Base-by-base conservation (phyloP, 1,140 invertebrate genomes). In the Lordiphosa collinella region DNA sequence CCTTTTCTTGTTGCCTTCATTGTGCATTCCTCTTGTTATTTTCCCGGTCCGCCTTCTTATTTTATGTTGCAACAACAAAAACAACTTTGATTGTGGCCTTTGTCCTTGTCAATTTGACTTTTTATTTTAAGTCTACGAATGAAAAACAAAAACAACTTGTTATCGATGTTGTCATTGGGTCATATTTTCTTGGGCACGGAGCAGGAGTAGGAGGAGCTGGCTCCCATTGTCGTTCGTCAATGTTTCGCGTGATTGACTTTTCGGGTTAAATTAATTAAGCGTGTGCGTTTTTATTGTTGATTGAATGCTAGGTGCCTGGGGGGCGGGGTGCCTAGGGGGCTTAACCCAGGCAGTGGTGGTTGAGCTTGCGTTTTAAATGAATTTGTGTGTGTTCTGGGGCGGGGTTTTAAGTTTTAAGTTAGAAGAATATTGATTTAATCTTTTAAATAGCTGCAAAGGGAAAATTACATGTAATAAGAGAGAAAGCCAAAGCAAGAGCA, bases 221-320 rank as follows among this genome's bases (percentile, higher is more conserved):
- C 32, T 58, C 37, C 14, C 22, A 13, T 44, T 70, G 61, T 41
- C 58, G 65, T 60, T 84, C 67, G 66, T 72, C 62, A 68, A 64
- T 53, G 41, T 68, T 68, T 76, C 76, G 72, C 71, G 53, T 82
- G 78, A 70, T 57, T 82, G 76, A 68, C 52, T 84, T 82, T 80
- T 84, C 55, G 67, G 78, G 76, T 82, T 82, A 84, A 82, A 72
- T 82, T 82, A 82, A 82, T 84, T 84, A 82, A 72, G 76, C 78
- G 76, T 84, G 78, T 84, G 76, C 78, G 67, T 84, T 84, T 76
- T 84, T 84, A 84, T 76, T 82, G 76, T 62, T 82, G 78, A 76
- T 82, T 76, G 72, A 82, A 80, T 71, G 38, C 50, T 22, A 31
- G 13, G 18, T 35, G 41, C 22, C 35, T n/a, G n/a, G 25, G 18